Evolutionary conservation across 1,140 invertebrate species (phyloP), one percentile per base, ranked within the genome.

Genomic region (Trichogramma pretiosum): DNA sequence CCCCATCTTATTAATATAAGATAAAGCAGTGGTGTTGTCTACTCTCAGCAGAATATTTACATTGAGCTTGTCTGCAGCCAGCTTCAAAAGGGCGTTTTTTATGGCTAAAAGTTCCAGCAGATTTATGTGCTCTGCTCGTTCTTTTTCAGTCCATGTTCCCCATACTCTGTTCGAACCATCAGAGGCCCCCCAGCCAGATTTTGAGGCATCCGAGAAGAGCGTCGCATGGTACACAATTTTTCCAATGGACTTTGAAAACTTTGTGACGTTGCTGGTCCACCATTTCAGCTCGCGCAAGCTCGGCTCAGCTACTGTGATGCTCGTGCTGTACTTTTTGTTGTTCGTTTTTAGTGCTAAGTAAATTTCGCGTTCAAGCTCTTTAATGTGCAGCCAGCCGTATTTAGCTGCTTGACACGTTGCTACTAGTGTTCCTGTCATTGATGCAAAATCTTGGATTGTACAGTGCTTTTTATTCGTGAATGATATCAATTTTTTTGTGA

Each of bases 11-110:
- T 56, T 56, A 5, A 56, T 49, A 39, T 48, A 52, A 3, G 49
- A 5, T 21, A 56, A 49, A 14, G 56, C 53, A 19, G 54, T 57
- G 14, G 48, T 56, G 17, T 56, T 56, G 33, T 56, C 54, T 10
- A 61, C 44, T n/a, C 53, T 26, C 18, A 56, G 36, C 9, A 56
- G 41, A 17, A 56, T 56, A 34, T 64, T 59, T 61, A 60, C 57
- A 38, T 59, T 44, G 47, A 38, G 30, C 5, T 19, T 24, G 14
- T 52, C 23, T 13, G 18, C 37, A 9, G 49, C 48, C 13, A 54
- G 48, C 18, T 34, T 50, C 38, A 49, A 48, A 14, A 55, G 26
- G 3, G 40, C 56, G 17, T 46, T 42, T 26, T 48, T 48, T 3
- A 39, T 43, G 1, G 53, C 48, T n/a, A 35, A 26, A 8, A 57